Percentiles rank a stretch among this genome's conserved stretches.
These are phyloP conservation scores for Apeltes quadracus DNA, from an alignment of 2,113 vertebrate species.

Conservation along the genomic window DNA sequence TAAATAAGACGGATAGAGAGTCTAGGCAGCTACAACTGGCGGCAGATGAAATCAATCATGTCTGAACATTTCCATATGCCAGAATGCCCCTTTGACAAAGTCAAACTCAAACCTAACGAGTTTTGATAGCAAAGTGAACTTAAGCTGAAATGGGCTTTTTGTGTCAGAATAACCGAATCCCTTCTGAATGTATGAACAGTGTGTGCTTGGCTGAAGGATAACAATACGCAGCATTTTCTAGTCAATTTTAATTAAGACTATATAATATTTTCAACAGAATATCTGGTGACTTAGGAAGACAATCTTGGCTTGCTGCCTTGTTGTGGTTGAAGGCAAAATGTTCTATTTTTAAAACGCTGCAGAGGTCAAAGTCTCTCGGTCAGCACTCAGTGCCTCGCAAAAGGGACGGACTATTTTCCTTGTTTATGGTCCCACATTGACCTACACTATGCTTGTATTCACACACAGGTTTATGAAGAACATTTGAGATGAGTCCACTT, in stretches of 20 bases:
- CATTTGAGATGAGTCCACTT: not conserved
- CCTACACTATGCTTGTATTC: too few species aligned
- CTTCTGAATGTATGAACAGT: not conserved
- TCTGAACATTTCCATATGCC: constrained; percentile 43
- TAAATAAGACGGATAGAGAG: constrained; percentile 23
- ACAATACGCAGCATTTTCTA: constrained; percentile 15
- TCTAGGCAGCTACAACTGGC: constrained; percentile 1
- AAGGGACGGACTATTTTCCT: constrained; percentile 15
- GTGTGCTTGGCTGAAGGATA: constrained; percentile 2
- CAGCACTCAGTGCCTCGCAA: not conserved
- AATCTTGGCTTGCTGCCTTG: constrained; percentile 10
- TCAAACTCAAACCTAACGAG: constrained; percentile 52
- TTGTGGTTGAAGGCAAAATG: constrained; percentile 12
- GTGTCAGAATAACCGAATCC: constrained; percentile 33
- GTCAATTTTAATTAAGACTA: constrained; percentile 12
- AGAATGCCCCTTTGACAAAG: constrained; percentile 47
- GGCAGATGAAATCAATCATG: constrained; percentile 55
- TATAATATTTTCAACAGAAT: constrained; percentile 40
- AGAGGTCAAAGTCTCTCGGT: constrained; percentile 28
- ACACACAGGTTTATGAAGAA: not conserved
- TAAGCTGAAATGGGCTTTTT: constrained; percentile 41
- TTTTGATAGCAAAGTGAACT: constrained; percentile 51
- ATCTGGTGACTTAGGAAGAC: constrained; percentile 4
- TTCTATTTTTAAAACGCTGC: constrained; percentile 15
- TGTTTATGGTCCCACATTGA: not conserved